A percentile compares a stretch with the other conserved stretches of the same genome.
Conservation (phyloP, 1,140 invertebrate species). For the Spodoptera frugiperda region DNA sequence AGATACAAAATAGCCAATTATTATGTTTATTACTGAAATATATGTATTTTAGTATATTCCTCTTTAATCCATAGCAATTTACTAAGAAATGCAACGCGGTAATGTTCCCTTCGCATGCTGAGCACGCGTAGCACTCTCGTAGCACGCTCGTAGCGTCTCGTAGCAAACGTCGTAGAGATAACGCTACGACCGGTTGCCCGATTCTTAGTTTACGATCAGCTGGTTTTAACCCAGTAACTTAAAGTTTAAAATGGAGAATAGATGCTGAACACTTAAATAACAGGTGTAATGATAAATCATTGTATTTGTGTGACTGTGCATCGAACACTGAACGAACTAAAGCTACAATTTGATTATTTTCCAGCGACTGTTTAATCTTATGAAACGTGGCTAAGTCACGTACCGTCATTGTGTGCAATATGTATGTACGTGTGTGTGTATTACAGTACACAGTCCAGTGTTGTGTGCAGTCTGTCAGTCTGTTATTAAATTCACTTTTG, state of each 20-base stretch:
- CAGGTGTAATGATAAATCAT: too few species aligned
- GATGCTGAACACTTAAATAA: neutral
- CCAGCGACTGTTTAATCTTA: neutral
- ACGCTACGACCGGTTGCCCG: neutral
- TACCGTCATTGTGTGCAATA: neutral
- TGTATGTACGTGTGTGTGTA: neutral
- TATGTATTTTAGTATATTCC: too few species aligned
- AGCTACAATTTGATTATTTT: neutral
- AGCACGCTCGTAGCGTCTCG: conserved; percentile 18
- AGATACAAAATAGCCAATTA: too few species aligned
- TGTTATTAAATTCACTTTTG: conserved; percentile 2
- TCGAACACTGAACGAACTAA: neutral
- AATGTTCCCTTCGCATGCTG: too few species aligned
- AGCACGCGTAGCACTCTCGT: neutral
- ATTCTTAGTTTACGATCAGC: neutral
- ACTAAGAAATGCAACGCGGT: too few species aligned
- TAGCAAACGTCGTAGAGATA: neutral
- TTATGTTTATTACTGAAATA: too few species aligned
- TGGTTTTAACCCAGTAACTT: neutral
- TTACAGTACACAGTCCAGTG: neutral
- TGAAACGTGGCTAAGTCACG: neutral
- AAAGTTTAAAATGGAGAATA: too few species aligned
- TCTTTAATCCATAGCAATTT: too few species aligned
- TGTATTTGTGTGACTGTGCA: neutral
- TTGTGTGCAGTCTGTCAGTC: neutral